These are phyloP conservation scores for Leptodirus hochenwartii DNA, from an alignment of 2,888 invertebrate species.

Conservation along the genomic window DNA sequence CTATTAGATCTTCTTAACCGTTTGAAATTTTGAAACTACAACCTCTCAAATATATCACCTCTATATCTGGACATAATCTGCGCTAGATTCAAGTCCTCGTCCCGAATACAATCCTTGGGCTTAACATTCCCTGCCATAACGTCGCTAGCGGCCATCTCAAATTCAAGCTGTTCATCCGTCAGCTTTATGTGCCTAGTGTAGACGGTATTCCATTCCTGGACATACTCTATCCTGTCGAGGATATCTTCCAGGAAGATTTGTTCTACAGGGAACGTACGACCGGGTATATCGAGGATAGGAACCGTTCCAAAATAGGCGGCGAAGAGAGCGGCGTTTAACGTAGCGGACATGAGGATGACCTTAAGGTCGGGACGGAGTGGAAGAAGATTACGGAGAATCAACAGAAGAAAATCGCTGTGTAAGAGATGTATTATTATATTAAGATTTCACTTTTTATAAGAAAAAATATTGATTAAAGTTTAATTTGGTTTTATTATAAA, in stretches of 20 bases:
- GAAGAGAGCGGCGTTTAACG: constrained; percentile 71
- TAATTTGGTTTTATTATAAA: too few species aligned
- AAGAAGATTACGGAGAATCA: constrained; percentile 62
- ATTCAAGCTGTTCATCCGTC: constrained; percentile 29
- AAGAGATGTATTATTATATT: constrained; percentile 14
- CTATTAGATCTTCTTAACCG: constrained; percentile 2
- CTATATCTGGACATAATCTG: constrained; percentile 50
- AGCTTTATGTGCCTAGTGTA: constrained; percentile 47
- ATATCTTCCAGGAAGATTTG: constrained; percentile 70
- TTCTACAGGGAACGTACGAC: constrained; percentile 68
- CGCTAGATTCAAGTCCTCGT: constrained; percentile 49
- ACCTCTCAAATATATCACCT: constrained; percentile 20
- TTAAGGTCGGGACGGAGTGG: constrained; percentile 55
- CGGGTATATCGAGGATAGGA: constrained; percentile 67
- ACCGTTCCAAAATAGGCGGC: constrained; percentile 65
- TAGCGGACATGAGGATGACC: constrained; percentile 85
- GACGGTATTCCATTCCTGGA: constrained; percentile 40
- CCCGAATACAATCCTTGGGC: constrained; percentile 41
- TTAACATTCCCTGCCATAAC: constrained; percentile 33
- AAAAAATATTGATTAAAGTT: too few species aligned
- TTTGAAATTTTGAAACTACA: not conserved
- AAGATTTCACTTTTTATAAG: too few species aligned
- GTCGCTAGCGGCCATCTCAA: constrained; percentile 45
- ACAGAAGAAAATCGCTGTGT: constrained; percentile 69
- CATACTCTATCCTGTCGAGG: constrained; percentile 42